These are phyloP conservation scores for Litoditis marina DNA, from an alignment of 2,888 invertebrate species.

Conservation along the genomic window DNA sequence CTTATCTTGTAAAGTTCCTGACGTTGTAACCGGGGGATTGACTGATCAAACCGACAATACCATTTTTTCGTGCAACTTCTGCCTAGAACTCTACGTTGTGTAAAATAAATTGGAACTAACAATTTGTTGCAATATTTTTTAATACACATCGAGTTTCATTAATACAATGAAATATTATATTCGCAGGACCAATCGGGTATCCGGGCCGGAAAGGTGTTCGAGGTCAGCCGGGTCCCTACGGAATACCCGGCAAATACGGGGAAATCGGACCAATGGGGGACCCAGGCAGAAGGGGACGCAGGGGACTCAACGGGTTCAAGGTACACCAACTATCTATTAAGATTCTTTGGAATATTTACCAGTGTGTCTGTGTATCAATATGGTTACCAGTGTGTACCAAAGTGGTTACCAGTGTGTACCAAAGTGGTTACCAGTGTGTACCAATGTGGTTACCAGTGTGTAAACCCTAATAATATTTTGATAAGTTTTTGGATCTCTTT, in stretches of 20 bases:
- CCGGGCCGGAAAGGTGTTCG: slow-evolving; percentile 28
- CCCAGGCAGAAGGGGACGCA: slow-evolving; percentile 25
- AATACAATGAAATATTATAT: not conserved
- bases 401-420: not conserved
- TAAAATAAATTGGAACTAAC: no score
- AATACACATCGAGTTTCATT: not conserved
- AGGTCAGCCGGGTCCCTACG: slow-evolving; percentile 27
- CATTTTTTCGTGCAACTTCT: no score
- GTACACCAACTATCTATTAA: no score
- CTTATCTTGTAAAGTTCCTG: not conserved
- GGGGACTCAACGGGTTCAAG: slow-evolving; percentile 21
- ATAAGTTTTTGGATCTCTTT: no score
- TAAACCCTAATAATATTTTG: not conserved
- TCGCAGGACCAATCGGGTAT: slow-evolving; percentile 17
- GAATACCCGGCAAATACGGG: slow-evolving; percentile 24
- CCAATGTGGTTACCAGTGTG: not conserved
- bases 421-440: not conserved
- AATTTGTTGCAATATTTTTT: no score
- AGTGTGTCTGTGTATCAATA: not conserved
- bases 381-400: not conserved
- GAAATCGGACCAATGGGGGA: slow-evolving; percentile 24
- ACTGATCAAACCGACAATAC: not conserved
- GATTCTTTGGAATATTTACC: no score
- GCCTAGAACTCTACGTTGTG: no score
- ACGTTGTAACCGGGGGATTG: not conserved